Evolutionary conservation across 1,140 invertebrate genomes (phyloP), one percentile per base, ranked within the genome.

Genomic region (Anastrepha ludens): DNA sequence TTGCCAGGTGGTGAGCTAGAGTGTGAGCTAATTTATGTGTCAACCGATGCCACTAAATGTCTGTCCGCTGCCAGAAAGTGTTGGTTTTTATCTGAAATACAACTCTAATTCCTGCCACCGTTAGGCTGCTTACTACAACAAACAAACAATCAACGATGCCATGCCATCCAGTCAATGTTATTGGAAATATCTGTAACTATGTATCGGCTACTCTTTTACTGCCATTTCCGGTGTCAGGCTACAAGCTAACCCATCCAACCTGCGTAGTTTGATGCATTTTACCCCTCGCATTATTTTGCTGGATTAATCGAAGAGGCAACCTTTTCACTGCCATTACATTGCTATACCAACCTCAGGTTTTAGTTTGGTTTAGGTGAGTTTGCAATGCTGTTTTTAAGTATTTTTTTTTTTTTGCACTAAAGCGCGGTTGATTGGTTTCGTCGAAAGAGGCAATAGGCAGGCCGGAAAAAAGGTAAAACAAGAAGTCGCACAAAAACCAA

Each of bases 401-500:
- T 29, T 29, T n/a, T 20, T n/a, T 20, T 8, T 81, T 81, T 81
- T 20, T 81, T 81, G 15, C 9, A 62, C n/a, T 17, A 9, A 5
- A 81, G n/a, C 74, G 47, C 74, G 74, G 74, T 81, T 81, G 74
- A 81, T 81, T 81, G 74, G 74, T 58, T 81, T 81, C 74, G 47
- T 29, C 74, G 74, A 58, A 78, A 50, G 64, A 67, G 64, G 64
- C 70, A 29, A 55, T 55, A 20, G 47, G 47, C 47, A 81, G n/a
- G 15, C 7, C 17, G 11, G 50, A 62, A 86, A 13, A 60, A 86
- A 59, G 15, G 41, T 2, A 87, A 87, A 81, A 87, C 87, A 62
- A 87, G 87, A 87, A 87, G 87, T 87, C 70, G 85, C 85, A 60
- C 59, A 86, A 86, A 86, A 86, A 62, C 55, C 85, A 86, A 86